phyloP scores from a whole-genome alignment of 2,113 vertebrate genomes.

The Triplophysa rosa region DNA sequence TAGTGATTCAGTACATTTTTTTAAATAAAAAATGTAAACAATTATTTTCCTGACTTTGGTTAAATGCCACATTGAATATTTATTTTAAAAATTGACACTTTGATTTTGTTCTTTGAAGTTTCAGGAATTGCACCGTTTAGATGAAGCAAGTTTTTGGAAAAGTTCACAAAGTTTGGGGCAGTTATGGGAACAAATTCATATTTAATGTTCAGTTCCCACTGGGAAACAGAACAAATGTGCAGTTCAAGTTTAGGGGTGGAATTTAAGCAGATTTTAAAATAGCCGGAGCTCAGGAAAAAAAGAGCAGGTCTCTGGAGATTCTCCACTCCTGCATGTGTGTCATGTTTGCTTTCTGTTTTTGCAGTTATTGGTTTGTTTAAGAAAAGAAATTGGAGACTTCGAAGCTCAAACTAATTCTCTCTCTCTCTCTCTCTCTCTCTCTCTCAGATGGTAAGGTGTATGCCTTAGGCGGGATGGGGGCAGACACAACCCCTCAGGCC shows the following conservation, averaged over 20 bases:
- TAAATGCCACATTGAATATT: no score
- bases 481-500: slow-evolving; percentile 89
- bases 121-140: no score
- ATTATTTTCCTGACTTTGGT: no score
- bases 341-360: neutral
- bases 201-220: slow-evolving; percentile 2
- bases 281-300: slow-evolving; percentile 17
- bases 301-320: slow-evolving; percentile 15
- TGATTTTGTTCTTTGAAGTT: no score
- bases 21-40: no score
- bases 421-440: slow-evolving; percentile 55
- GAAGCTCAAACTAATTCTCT: slow-evolving; percentile 18
- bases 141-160: neutral
- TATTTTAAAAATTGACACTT: no score
- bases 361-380: slow-evolving; percentile 35
- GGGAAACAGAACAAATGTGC: slow-evolving; percentile 13
- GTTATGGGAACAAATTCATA: neutral
- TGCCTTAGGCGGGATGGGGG: slow-evolving; percentile 91
- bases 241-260: slow-evolving; percentile 1
- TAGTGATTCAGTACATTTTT: no score
- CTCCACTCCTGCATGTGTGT: slow-evolving; percentile 4
- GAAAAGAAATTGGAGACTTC: neutral
- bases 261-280: slow-evolving; percentile 36
- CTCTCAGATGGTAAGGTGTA: slow-evolving; percentile 87
- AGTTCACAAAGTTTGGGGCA: neutral